These are phyloP conservation scores for Agrochola macilenta DNA, from an alignment of 2,888 invertebrate genomes.

Conservation along the genomic window DNA sequence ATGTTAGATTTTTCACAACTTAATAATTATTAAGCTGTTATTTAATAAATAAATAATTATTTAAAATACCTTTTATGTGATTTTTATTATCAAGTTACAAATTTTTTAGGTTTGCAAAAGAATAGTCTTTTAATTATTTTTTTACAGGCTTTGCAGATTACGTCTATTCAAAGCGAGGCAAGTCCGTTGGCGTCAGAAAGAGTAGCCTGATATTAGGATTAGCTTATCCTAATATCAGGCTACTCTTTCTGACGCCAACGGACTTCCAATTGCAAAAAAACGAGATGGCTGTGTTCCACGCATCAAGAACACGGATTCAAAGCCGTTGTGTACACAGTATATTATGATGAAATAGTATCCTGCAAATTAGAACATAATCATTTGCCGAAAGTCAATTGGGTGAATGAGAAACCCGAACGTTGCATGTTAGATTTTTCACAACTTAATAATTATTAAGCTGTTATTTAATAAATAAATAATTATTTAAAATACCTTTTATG, in stretches of 20 bases:
- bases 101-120: not conserved
- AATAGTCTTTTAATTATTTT: not conserved
- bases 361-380: conserved; percentile 31
- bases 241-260: conserved; percentile 39
- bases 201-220: no score
- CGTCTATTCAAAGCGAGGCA: conserved; percentile 38
- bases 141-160: conserved; percentile 33
- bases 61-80: no score
- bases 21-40: not conserved
- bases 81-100: no score
- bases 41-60: not conserved
- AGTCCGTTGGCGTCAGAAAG: no score
- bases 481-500: not conserved
- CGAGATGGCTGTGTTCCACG: conserved; percentile 36
- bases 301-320: conserved; percentile 33
- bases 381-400: conserved; percentile 29
- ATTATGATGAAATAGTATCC: conserved; percentile 15
- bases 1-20: no score
- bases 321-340: conserved; percentile 33
- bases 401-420: not conserved
- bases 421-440: no score
- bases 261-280: conserved; percentile 6
- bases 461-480: not conserved
- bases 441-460: not conserved
- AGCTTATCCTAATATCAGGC: conserved; percentile 19